Evolutionary conservation across 2,113 vertebrate genomes (phyloP).

Genomic region (Scytalopus superciliaris): DNA sequence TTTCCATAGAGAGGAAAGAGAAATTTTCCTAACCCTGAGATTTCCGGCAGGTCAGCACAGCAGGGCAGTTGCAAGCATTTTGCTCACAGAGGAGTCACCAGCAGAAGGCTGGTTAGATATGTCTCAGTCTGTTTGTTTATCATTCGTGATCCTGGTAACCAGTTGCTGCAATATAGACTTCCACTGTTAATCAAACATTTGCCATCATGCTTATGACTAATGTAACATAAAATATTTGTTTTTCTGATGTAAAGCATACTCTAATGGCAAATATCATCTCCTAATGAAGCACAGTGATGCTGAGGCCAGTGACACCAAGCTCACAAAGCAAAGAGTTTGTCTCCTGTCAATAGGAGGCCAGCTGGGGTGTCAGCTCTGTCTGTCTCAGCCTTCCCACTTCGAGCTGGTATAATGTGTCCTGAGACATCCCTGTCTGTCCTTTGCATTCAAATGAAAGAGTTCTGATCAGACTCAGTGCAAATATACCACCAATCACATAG

Average conservation of each 20-base stretch:
- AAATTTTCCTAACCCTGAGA: not conserved
- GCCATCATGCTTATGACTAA: slow-evolving; percentile 2
- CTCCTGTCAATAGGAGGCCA: not conserved
- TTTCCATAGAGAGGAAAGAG: slow-evolving; percentile 44
- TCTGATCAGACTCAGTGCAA: not conserved
- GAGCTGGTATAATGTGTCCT: not conserved
- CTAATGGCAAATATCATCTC: not conserved
- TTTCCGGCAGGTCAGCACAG: not conserved
- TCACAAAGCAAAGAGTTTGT: not conserved
- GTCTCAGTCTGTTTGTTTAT: slow-evolving; percentile 56
- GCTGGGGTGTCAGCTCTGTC: not conserved
- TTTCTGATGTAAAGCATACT: slow-evolving; percentile 9
- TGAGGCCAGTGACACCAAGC: not conserved
- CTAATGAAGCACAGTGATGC: not conserved
- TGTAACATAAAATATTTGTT: not conserved
- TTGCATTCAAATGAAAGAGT: not conserved
- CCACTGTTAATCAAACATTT: slow-evolving; percentile 21
- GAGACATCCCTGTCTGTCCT: not conserved
- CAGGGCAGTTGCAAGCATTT: not conserved
- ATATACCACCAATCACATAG: not conserved
- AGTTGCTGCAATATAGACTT: not conserved
- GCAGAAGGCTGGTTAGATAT: not conserved
- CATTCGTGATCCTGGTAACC: not conserved
- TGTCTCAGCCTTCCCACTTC: not conserved
- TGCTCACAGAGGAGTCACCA: not conserved